Evolutionary conservation across 2,888 invertebrate species (phyloP).

Genomic region (Anaspis maculata): DNA sequence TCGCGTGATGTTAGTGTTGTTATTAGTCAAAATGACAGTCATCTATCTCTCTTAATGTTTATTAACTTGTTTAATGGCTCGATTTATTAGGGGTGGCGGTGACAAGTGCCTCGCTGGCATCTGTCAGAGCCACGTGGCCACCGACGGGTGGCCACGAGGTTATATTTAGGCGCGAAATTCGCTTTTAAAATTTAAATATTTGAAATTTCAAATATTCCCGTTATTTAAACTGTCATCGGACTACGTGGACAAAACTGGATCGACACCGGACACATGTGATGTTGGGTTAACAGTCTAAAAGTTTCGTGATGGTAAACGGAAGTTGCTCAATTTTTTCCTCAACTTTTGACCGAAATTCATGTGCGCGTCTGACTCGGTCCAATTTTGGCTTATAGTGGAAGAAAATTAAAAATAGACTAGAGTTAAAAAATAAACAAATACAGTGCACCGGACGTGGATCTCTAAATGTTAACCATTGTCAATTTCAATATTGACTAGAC

Average conservation of each 20-base stretch:
- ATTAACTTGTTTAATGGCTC: conserved; percentile 14
- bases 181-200: conserved; percentile 9
- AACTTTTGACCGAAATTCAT: conserved; percentile 12
- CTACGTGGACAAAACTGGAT: conserved; percentile 40
- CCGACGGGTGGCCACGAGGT: no score
- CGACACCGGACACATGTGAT: conserved; percentile 38
- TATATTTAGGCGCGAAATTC: conserved; percentile 7
- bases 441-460: no score
- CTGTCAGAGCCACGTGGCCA: no score
- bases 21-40: conserved; percentile 38
- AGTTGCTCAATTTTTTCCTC: conserved; percentile 47
- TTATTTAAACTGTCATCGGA: conserved; percentile 21
- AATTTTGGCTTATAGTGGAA: no score
- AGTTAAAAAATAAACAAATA: no score
- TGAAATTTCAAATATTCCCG: no score
- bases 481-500: conserved; percentile 19
- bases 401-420: no score
- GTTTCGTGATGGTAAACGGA: conserved; percentile 20
- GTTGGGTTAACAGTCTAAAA: conserved; percentile 39
- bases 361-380: conserved; percentile 23
- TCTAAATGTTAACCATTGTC: conserved; percentile 35
- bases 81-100: no score
- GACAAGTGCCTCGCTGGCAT: no score
- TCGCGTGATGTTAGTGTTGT: conserved; percentile 14
- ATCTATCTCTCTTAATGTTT: conserved; percentile 38